Evolutionary conservation across 2,113 vertebrate species (phyloP), one percentile per base, ranked within the genome.

Genomic region (Clarias batrachus): DNA sequence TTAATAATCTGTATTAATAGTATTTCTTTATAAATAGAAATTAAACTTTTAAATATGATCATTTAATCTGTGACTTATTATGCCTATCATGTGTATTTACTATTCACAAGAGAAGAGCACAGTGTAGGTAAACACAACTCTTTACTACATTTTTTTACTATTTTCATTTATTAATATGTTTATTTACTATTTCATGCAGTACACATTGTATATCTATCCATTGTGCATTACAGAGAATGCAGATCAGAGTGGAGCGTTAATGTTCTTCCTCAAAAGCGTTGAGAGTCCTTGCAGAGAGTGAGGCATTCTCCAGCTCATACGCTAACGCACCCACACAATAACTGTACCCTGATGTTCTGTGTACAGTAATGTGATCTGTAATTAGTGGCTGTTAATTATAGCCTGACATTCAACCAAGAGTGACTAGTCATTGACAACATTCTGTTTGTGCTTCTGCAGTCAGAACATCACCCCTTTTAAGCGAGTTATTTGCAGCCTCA

Each of bases 381-480:
- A 87, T 87, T 87, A 77, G 83, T 56, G 63, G 73, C 83, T 85
- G 83, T 89, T 87, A 83, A 83, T 85, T 85, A 71, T 78, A 77
- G 78, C 33, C 4, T 85, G 65, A 76, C 78, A 62, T 85, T 48
- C 62, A 82, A 80, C 41, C 59, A 78, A 79, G n/a, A 52, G 52
- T 62, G 66, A 78, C 62, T 78, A 25, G 68, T 68, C 41, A 74
- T 57, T 89, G 79, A 85, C 86, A 87, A 52, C 41, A 13, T 30
- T 82, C 80, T 87, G 81, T 82, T 87, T 87, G 57, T 85, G 52
- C 52, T 80, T 65, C 63, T 14, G 48, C 48, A 79, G 73, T 80
- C 48, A 71, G 83, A 54, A 60, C 41, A 78, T 76, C 57, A 54
- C 87, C 87, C 57, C n/a, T 87, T 30, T 23, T 71, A 21, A 85